These are phyloP conservation scores for Mnemiopsis leidyi DNA, from an alignment of 37 sponge, comb jelly and placozoan genomes.

Conservation along the genomic window DNA sequence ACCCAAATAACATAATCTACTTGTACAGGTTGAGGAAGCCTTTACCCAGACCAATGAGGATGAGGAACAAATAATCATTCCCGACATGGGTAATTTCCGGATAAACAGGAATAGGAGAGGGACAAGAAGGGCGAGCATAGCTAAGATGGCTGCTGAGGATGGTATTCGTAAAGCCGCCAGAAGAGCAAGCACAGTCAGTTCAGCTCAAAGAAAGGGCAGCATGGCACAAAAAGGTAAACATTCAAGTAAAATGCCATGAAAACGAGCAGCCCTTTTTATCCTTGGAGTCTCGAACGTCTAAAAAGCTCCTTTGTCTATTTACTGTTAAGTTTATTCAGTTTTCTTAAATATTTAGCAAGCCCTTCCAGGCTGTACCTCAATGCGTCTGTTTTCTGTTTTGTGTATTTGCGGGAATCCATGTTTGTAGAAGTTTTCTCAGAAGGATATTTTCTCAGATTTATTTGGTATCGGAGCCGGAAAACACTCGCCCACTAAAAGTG, in stretches of 20 bases:
- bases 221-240: slow-evolving; percentile 57
- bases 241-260: too few relatives aligned
- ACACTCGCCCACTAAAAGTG: neutral
- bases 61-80: neutral
- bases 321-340: neutral
- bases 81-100: neutral
- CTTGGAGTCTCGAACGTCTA: too few relatives aligned
- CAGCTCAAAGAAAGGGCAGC: neutral
- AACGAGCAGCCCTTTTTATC: too few relatives aligned
- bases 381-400: neutral
- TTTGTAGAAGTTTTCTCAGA: neutral
- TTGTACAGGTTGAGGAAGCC: neutral
- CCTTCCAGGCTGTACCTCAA: neutral
- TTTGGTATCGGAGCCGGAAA: neutral
- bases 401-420: neutral
- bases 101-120: neutral
- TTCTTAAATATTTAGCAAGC: neutral
- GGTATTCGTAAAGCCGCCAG: neutral
- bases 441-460: slow-evolving; percentile 52
- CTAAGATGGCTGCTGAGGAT: neutral
- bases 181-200: neutral
- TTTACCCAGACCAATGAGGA: neutral
- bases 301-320: too few relatives aligned
- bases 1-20: neutral
- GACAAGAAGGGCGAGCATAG: neutral